Evolutionary conservation across 30 jellyfish, hydroid and myxozoan genomes (phyloP), one percentile per base, ranked within the genome.

Genomic region (Aurelia sp.): DNA sequence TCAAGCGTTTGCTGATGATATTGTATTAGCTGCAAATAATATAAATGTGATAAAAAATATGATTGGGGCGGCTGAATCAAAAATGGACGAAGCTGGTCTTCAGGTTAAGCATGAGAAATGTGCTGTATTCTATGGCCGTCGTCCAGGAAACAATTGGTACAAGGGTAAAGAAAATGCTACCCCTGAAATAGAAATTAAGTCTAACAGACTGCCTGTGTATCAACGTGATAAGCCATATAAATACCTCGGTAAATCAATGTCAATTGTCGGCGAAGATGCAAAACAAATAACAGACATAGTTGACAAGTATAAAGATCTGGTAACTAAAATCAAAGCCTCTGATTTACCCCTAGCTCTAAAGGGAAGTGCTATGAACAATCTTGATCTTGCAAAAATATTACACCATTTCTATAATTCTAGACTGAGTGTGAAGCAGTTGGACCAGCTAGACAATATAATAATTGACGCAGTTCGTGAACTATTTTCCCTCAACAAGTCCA

Each of bases 341-440:
- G 33, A 27, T 27, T 27, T 27, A 27, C 90, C 90, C 21, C 3
- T 79, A 19, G 57, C 82, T 15, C 51, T 79, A 63, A 55, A 71
- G 62, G 64, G 40, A 23, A 72, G 93, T 58, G 93, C 93, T 35
- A n/a, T 61, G 23, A 71, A 84, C 84, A 70, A 84, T 31, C 40
- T 82, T 23, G 93, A 88, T 62, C 68, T 71, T 50, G 93, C 87
- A 47, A 84, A 70, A 73, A 71, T 84, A 44, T 73, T 59, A 27
- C 81, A 84, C 66, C 80, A 84, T 71, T 84, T 71, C 60, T 21
- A 71, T 51, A 70, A 84, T 21, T n/a, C 79, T 1, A 71, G 86
- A 84, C 67, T 41, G 52, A 53, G 19, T 22, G 81, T 11, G 66
- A 66, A 79, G 72, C 81, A 62, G 62, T 60, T 79, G 33, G 81